phyloP scores from a whole-genome alignment of 1,140 invertebrate genomes.

The Rhagoletis pomonella region DNA sequence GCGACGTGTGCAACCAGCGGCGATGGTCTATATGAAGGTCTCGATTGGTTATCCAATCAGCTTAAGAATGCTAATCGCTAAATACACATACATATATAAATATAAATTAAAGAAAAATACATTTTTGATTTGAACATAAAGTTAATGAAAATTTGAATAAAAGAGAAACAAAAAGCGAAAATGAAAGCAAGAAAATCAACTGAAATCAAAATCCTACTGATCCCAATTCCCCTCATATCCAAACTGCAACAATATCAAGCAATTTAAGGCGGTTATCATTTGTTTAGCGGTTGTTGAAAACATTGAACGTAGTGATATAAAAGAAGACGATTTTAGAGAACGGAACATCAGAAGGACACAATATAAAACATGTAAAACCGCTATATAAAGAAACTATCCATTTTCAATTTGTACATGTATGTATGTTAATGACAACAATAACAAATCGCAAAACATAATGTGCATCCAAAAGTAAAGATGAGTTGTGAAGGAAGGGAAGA shows the following conservation, averaged over 20 bases:
- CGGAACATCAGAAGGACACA: background rate
- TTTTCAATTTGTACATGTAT: conserved; percentile 36
- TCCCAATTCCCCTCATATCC: conserved; percentile 33
- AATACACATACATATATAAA: conserved; percentile 64
- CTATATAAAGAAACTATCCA: background rate
- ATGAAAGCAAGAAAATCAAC: conserved; percentile 57
- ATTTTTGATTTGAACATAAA: conserved; percentile 63
- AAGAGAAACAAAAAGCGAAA: conserved; percentile 54
- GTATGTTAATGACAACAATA: conserved; percentile 54
- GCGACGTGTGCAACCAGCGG: conserved; percentile 98
- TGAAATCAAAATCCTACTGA: conserved; percentile 51
- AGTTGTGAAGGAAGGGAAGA: conserved; percentile 56
- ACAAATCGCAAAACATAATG: conserved; percentile 52
- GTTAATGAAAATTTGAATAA: conserved; percentile 57
- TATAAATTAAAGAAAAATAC: conserved; percentile 33
- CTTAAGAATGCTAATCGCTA: conserved; percentile 90
- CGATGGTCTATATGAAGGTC: conserved; percentile 97
- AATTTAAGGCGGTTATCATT: background rate
- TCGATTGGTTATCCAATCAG: conserved; percentile 98
- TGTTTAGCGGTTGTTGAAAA: conserved; percentile 34
- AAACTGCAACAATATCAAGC: conserved; percentile 8
- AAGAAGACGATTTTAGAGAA: background rate
- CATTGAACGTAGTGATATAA: background rate
- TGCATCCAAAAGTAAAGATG: conserved; percentile 60
- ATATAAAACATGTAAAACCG: background rate